phyloP scores from a whole-genome alignment of 2,888 invertebrate species.

The Drosophila putrida region DNA sequence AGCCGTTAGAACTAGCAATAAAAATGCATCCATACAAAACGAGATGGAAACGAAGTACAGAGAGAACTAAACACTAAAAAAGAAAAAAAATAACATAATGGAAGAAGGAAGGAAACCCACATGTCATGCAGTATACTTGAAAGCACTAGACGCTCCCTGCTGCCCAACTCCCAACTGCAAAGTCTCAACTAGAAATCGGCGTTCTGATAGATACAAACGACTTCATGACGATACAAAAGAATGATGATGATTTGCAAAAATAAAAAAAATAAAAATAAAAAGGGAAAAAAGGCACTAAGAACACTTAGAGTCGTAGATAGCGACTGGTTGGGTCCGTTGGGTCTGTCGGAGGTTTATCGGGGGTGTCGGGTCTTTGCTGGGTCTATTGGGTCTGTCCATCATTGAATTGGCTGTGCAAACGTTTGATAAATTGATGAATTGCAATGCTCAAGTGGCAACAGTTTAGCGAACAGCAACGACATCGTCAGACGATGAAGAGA shows the following conservation, averaged over 20 bases:
- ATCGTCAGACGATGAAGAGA: conserved; percentile 31
- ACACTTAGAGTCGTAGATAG: conserved; percentile 28
- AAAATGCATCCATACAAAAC: conserved; percentile 43
- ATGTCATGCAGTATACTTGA: conserved; percentile 68
- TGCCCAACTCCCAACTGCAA: conserved; percentile 22
- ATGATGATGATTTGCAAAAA: conserved; percentile 73
- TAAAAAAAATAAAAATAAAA: no score
- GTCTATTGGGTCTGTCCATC: conserved; percentile 31
- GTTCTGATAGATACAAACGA: conserved; percentile 76
- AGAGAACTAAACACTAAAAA: conserved; percentile 37
- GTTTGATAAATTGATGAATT: conserved; percentile 79
- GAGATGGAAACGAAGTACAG: conserved; percentile 22
- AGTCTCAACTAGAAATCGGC: conserved; percentile 41
- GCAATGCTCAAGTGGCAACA: conserved; percentile 79
- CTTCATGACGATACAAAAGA: conserved; percentile 75
- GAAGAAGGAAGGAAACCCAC: conserved; percentile 53
- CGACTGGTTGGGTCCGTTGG: conserved; percentile 27
- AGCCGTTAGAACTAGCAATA: conserved; percentile 70
- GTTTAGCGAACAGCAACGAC: conserved; percentile 65
- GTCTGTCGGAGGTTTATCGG: not conserved
- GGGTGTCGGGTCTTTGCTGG: conserved; percentile 4
- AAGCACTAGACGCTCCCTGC: conserved; percentile 55
- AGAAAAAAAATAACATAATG: conserved; percentile 19
- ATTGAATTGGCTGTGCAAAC: conserved; percentile 78
- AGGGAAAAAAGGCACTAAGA: conserved; percentile 26